phyloP scores from a whole-genome alignment of 1,140 invertebrate genomes.

The Pteromalus puparum region DNA sequence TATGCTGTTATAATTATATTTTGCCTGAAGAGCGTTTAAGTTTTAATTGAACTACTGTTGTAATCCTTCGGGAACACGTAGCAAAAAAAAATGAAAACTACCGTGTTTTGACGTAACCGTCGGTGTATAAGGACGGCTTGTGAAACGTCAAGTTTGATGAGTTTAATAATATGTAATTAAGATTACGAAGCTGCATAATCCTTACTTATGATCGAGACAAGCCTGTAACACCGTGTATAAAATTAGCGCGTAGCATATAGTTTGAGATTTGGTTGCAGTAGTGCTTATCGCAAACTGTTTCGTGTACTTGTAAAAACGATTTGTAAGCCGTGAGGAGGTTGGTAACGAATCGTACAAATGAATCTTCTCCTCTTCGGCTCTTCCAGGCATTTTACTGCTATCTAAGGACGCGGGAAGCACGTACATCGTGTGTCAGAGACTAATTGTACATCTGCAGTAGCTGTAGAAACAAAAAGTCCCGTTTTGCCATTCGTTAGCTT shows the following conservation, averaged over 20 bases:
- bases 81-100: not conserved
- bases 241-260: not conserved
- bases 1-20: not conserved
- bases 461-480: too few relatives aligned
- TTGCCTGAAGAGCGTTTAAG: not conserved
- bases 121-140: not conserved
- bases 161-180: not conserved
- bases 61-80: not conserved
- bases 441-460: too few relatives aligned
- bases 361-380: not conserved
- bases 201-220: not conserved
- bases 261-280: not conserved
- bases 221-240: not conserved
- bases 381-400: not conserved
- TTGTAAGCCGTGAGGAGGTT: not conserved
- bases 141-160: not conserved
- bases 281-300: not conserved
- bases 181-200: not conserved
- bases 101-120: not conserved
- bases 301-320: not conserved
- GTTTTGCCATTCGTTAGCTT: not conserved
- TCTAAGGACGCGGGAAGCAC: not conserved
- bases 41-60: conserved; percentile 1
- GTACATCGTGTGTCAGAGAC: not conserved
- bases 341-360: not conserved